A percentile compares a stretch with the other conserved stretches of the same genome.
Conservation (phyloP, 2,888 invertebrate species). For the Cataglyphis livida region DNA sequence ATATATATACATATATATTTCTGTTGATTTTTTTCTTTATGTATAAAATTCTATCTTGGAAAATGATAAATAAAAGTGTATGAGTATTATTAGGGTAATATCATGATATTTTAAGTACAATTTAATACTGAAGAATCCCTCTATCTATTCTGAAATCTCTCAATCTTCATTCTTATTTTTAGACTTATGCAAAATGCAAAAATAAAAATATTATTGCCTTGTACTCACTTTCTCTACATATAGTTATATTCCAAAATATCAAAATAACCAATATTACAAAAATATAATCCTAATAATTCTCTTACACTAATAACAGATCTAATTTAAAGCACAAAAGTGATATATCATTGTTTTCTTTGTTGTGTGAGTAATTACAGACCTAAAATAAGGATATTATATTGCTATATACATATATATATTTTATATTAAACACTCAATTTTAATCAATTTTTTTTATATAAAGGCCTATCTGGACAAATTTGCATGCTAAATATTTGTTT, state of each 20-base stretch:
- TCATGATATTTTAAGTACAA: constrained; percentile 2
- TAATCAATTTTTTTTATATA: not conserved
- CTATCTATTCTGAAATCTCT: not conserved
- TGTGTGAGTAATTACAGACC: not conserved
- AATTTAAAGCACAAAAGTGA: not conserved
- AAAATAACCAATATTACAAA: not conserved
- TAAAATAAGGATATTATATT: not conserved
- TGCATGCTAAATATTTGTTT: not conserved
- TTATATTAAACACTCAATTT: not conserved
- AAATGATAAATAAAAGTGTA: not conserved
- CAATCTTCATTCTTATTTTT: not conserved
- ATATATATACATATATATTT: not conserved
- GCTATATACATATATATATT: not conserved
- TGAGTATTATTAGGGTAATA: not conserved
- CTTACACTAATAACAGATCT: not conserved
- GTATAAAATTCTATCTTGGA: not conserved
- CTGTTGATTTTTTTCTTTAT: constrained; percentile 6
- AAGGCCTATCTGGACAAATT: not conserved
- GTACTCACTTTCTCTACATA: too few species aligned
- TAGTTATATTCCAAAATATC: not conserved
- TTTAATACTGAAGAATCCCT: not conserved
- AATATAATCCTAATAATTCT: not conserved
- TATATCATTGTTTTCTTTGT: not conserved
- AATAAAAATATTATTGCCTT: too few species aligned
- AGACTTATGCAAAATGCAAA: not conserved